A percentile compares a stretch with the other conserved stretches of the same genome.
phyloP scores from a whole-genome alignment of 2,113 vertebrate genomes.

The Callospermophilus lateralis region DNA sequence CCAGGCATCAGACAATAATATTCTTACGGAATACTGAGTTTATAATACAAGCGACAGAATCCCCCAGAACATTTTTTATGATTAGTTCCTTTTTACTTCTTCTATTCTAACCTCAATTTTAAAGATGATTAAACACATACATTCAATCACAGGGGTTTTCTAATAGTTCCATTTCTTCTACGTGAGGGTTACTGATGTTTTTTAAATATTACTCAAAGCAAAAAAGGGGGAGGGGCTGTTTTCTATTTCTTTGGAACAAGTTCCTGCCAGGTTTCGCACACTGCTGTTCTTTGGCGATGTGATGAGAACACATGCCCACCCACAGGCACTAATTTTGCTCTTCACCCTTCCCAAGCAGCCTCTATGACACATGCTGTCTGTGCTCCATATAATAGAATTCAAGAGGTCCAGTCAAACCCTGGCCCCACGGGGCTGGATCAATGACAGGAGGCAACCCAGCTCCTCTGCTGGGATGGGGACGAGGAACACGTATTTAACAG shows the following conservation, averaged over 20 bases:
- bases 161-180: slow-evolving; percentile 63
- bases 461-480: slow-evolving; percentile 8
- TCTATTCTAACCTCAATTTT: slow-evolving; percentile 23
- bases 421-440: not conserved
- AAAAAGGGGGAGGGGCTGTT: slow-evolving; percentile 40
- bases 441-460: not conserved
- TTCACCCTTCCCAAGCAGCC: slow-evolving; percentile 70
- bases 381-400: slow-evolving; percentile 55
- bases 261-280: slow-evolving; percentile 73
- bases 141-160: not conserved
- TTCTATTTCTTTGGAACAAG: slow-evolving; percentile 62
- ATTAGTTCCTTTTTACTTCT: slow-evolving; percentile 30
- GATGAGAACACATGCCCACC: slow-evolving; percentile 74
- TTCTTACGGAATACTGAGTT: not conserved
- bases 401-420: slow-evolving; percentile 45
- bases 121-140: not conserved
- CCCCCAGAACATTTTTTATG: not conserved
- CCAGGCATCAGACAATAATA: not conserved
- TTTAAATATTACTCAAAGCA: slow-evolving; percentile 68
- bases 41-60: not conserved
- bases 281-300: slow-evolving; percentile 51
- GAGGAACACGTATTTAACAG: slow-evolving; percentile 21
- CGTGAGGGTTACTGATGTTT: not conserved
- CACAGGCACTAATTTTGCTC: slow-evolving; percentile 78
- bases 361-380: slow-evolving; percentile 69